These are phyloP conservation scores for Epinotia nisella DNA, from an alignment of 2,888 invertebrate species.

Conservation along the genomic window DNA sequence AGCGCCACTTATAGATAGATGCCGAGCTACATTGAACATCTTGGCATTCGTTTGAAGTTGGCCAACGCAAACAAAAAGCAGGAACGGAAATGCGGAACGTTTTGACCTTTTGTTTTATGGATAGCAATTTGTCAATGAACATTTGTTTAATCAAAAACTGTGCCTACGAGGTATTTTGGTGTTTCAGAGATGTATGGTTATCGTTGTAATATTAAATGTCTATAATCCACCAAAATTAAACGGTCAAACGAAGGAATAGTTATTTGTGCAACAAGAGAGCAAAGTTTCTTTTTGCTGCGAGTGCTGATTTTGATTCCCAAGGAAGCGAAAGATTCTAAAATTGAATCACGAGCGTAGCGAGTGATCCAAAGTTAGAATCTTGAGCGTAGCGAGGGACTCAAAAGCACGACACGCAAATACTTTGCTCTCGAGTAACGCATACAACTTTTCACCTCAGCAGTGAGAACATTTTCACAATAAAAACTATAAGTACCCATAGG, in stretches of 20 bases:
- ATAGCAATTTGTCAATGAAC: constrained; percentile 22
- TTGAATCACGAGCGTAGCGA: too few relatives aligned
- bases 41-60: constrained; percentile 36
- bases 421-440: too few relatives aligned
- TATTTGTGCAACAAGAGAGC: too few relatives aligned
- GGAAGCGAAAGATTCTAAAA: too few relatives aligned
- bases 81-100: constrained; percentile 29
- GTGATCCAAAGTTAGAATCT: too few relatives aligned
- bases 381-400: too few relatives aligned
- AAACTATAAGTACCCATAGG: too few relatives aligned
- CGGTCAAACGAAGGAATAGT: background rate
- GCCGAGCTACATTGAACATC: constrained; percentile 17
- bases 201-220: background rate
- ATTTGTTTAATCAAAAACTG: constrained; percentile 27
- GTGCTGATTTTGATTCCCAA: too few relatives aligned
- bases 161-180: background rate
- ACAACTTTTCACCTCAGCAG: too few relatives aligned
- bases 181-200: background rate
- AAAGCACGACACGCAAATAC: too few relatives aligned
- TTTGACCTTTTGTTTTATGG: constrained; percentile 30
- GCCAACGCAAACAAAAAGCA: constrained; percentile 29
- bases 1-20: constrained; percentile 27
- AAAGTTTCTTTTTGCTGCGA: too few relatives aligned
- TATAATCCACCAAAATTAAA: background rate
- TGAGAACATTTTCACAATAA: too few relatives aligned